Percentiles rank a stretch among this genome's conserved stretches.
These are phyloP conservation scores for Trinectes maculatus DNA, from an alignment of 2,113 vertebrate species.

Conservation along the genomic window DNA sequence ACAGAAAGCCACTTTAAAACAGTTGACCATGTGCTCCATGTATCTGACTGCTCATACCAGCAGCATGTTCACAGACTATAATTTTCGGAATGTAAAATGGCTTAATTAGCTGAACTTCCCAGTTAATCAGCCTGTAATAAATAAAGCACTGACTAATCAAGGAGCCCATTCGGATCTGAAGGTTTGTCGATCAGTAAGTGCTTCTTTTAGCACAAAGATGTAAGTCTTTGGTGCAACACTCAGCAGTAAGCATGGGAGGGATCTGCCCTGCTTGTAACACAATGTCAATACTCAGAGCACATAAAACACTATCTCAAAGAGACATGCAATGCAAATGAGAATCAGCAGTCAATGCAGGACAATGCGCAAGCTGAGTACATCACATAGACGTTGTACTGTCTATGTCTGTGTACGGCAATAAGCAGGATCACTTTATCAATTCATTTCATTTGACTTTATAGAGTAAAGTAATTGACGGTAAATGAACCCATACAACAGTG, in stretches of 20 bases:
- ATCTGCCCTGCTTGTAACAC: background rate
- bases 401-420: no score
- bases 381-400: no score
- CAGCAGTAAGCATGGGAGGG: background rate
- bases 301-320: background rate
- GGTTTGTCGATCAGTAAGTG: slow-evolving; percentile 1
- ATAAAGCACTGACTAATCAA: slow-evolving; percentile 36
- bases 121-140: slow-evolving; percentile 28
- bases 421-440: no score
- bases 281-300: background rate
- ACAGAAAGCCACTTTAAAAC: background rate
- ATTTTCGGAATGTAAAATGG: background rate
- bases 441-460: background rate
- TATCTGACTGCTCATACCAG: background rate
- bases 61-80: background rate
- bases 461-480: background rate
- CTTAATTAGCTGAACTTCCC: slow-evolving; percentile 2
- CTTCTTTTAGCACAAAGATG: slow-evolving; percentile 21
- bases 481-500: background rate
- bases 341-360: no score
- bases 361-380: no score
- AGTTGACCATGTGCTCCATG: background rate
- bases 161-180: slow-evolving; percentile 29
- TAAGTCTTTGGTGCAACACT: slow-evolving; percentile 11
- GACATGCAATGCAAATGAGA: background rate